Conservation (phyloP, 2,888 invertebrate species). For the Acanthosepion lycidas region DNA sequence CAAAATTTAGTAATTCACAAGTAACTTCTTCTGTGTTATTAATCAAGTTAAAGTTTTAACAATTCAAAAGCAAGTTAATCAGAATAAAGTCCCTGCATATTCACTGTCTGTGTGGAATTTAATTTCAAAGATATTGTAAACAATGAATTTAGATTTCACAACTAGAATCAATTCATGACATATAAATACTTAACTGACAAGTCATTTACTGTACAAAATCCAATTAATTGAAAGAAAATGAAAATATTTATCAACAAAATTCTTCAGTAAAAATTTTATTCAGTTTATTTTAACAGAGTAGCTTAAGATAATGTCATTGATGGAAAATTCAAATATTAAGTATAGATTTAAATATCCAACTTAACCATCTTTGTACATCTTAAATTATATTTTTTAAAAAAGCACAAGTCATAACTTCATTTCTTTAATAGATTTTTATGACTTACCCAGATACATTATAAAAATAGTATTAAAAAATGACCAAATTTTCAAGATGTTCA, state of each 20-base stretch:
- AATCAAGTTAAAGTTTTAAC: not conserved
- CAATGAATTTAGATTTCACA: not conserved
- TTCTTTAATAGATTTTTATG: not conserved
- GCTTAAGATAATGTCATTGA: not conserved
- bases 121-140: not conserved
- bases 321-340: not conserved
- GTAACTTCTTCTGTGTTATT: not conserved
- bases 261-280: not conserved
- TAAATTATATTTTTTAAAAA: too few relatives aligned
- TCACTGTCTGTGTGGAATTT: not conserved
- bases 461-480: not conserved
- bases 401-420: not conserved
- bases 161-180: not conserved
- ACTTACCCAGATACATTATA: not conserved
- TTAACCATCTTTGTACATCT: too few relatives aligned
- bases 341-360: not conserved
- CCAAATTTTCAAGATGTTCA: not conserved
- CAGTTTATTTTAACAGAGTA: not conserved
- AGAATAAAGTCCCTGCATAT: not conserved
- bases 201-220: too few relatives aligned
- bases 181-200: not conserved
- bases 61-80: not conserved
- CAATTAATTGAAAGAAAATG: not conserved
- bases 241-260: not conserved
- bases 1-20: not conserved